phyloP scores from a whole-genome alignment of 2,113 vertebrate species.

The Dascyllus trimaculatus region DNA sequence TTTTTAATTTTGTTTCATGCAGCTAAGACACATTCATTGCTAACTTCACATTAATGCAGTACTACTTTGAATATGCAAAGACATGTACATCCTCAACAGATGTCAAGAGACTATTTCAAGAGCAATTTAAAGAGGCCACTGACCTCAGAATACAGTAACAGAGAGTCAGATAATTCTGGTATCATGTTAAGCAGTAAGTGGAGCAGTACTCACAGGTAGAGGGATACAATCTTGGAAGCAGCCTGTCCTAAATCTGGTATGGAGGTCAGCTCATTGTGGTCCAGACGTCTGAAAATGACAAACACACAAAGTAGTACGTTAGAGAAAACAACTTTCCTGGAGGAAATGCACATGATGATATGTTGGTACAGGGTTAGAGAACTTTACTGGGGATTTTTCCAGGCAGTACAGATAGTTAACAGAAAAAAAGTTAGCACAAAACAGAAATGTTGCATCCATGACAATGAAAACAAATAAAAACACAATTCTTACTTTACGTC shows the following conservation, averaged over 20 bases:
- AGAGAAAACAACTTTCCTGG: constrained; percentile 10
- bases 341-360: not conserved
- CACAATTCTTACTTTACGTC: too few relatives aligned
- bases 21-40: not conserved
- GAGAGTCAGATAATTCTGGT: constrained; percentile 37
- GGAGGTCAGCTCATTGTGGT: constrained; percentile 91
- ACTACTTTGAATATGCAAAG: constrained; percentile 32
- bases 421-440: not conserved
- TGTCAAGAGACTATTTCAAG: constrained; percentile 63
- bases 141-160: constrained; percentile 55
- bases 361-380: not conserved
- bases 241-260: constrained; percentile 90
- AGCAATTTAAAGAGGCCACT: constrained; percentile 58
- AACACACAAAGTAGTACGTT: constrained; percentile 31
- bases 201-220: constrained; percentile 91
- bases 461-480: too few relatives aligned
- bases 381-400: not conserved
- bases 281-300: constrained; percentile 89
- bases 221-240: constrained; percentile 82
- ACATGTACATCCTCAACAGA: constrained; percentile 31
- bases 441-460: too few relatives aligned
- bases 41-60: constrained; percentile 21
- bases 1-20: constrained; percentile 12
- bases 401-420: too few relatives aligned
- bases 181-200: constrained; percentile 28